phyloP scores from a whole-genome alignment of 2,113 vertebrate species.

The Micromys minutus region DNA sequence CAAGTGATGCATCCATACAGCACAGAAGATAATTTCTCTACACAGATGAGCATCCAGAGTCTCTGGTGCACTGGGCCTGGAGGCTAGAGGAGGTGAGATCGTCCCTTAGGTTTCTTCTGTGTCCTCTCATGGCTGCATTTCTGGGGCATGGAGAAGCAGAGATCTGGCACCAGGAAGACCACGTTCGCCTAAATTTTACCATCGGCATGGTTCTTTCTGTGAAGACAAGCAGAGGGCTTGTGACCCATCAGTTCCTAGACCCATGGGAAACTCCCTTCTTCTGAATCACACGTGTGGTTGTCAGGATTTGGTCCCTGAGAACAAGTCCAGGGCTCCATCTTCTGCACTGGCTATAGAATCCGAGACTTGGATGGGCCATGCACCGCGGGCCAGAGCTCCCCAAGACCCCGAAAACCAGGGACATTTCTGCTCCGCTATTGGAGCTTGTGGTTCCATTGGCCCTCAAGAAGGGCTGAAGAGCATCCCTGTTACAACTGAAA shows the following conservation, averaged over 20 bases:
- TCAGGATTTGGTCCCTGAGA: background rate
- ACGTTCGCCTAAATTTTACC: conserved; percentile 29
- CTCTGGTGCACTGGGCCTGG: background rate
- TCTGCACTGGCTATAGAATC: conserved; percentile 20
- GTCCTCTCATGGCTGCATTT: background rate
- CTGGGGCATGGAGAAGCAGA: conserved; percentile 23
- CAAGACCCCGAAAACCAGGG: background rate
- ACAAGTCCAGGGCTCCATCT: background rate
- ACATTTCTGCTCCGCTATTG: background rate
- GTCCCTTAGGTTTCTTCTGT: background rate
- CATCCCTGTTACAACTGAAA: background rate
- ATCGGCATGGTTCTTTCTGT: conserved; percentile 9
- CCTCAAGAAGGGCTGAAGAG: background rate
- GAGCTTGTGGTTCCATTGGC: background rate
- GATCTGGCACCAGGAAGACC: conserved; percentile 33
- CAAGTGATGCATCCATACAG: no score
- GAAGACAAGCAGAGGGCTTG: background rate
- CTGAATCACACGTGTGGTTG: conserved; percentile 1
- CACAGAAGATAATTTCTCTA: no score
- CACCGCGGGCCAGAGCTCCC: background rate
- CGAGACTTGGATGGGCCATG: conserved; percentile 12
- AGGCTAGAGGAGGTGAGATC: background rate
- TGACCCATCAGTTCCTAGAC: background rate
- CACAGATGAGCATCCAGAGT: background rate
- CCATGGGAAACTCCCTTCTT: conserved; percentile 26